Evolutionary conservation across 2,797 vertebrate genomes (phyloP).

Genomic region (Macropodus opercularis): DNA sequence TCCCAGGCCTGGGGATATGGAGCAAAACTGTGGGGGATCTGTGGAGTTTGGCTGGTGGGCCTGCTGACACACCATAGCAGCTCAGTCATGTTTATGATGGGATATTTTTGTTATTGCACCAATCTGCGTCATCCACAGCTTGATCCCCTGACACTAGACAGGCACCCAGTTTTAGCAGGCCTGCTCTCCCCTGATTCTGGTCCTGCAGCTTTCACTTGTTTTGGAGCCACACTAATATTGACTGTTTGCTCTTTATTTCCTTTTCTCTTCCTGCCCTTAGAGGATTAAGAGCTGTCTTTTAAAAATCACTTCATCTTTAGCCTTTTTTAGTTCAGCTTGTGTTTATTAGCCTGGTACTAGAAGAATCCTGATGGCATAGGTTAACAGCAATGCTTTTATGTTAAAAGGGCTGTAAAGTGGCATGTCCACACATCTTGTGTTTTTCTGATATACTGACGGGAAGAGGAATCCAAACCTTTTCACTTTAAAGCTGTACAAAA

Average conservation of each 20-base stretch:
- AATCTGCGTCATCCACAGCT: slow-evolving; percentile 78
- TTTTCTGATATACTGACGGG: no score
- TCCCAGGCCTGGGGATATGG: slow-evolving; percentile 48
- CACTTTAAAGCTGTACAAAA: not conserved
- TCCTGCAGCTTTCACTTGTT: slow-evolving; percentile 58
- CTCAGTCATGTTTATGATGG: slow-evolving; percentile 77
- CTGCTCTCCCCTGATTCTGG: slow-evolving; percentile 52
- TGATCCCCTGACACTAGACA: slow-evolving; percentile 70
- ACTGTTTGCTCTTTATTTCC: slow-evolving; percentile 52
- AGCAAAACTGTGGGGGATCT: slow-evolving; percentile 59
- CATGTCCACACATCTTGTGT: no score
- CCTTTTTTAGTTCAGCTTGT: slow-evolving; percentile 48
- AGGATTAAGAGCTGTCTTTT: slow-evolving; percentile 61
- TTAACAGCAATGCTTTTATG: slow-evolving; percentile 63
- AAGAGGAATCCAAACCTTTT: not conserved
- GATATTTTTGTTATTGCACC: slow-evolving; percentile 77
- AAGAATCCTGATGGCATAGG: slow-evolving; percentile 39
- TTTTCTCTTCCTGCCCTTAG: slow-evolving; percentile 27
- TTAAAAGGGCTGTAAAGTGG: slow-evolving; percentile 63
- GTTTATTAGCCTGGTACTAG: slow-evolving; percentile 52
- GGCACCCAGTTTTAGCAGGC: slow-evolving; percentile 68
- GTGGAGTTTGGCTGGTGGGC: slow-evolving; percentile 63
- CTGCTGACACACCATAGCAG: slow-evolving; percentile 63
- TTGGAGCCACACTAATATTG: slow-evolving; percentile 57
- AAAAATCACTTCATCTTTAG: slow-evolving; percentile 36